A percentile compares a stretch with the other conserved stretches of the same genome.
These are phyloP conservation scores for Epinotia ramella DNA, from an alignment of 2,888 invertebrate species.

Conservation along the genomic window DNA sequence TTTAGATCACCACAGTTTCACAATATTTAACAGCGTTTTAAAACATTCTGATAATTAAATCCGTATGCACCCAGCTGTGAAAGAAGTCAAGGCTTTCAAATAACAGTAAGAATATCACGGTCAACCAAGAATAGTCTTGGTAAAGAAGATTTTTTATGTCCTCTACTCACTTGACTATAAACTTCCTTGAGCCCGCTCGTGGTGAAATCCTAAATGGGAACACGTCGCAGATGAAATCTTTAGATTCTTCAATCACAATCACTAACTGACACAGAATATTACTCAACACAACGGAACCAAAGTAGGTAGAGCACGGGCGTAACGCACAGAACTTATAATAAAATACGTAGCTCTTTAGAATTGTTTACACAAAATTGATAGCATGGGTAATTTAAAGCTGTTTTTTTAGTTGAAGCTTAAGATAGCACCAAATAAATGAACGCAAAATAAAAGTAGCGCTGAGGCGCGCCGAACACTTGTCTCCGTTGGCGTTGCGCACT, in stretches of 20 bases:
- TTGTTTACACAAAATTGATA: slow-evolving; percentile 59
- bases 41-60: slow-evolving; percentile 35
- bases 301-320: slow-evolving; percentile 68
- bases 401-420: slow-evolving; percentile 69
- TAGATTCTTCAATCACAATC: slow-evolving; percentile 81
- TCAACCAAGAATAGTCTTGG: slow-evolving; percentile 28
- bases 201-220: slow-evolving; percentile 83
- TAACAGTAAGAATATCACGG: slow-evolving; percentile 37
- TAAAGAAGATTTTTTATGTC: slow-evolving; percentile 26
- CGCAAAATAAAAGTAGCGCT: slow-evolving; percentile 74
- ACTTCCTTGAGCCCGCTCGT: slow-evolving; percentile 85
- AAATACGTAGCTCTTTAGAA: slow-evolving; percentile 57
- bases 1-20: slow-evolving; percentile 31
- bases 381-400: slow-evolving; percentile 66
- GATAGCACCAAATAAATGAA: slow-evolving; percentile 70
- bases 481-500: slow-evolving; percentile 81
- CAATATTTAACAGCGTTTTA: slow-evolving; percentile 29
- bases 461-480: slow-evolving; percentile 69
- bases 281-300: slow-evolving; percentile 80
- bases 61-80: slow-evolving; percentile 38
- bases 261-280: slow-evolving; percentile 83
- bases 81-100: slow-evolving; percentile 45
- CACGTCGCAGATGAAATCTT: slow-evolving; percentile 81
- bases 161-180: slow-evolving; percentile 81
- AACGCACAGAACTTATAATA: slow-evolving; percentile 60